Base-by-base conservation (phyloP, 2,113 vertebrate genomes). In the Aythya baeri region DNA sequence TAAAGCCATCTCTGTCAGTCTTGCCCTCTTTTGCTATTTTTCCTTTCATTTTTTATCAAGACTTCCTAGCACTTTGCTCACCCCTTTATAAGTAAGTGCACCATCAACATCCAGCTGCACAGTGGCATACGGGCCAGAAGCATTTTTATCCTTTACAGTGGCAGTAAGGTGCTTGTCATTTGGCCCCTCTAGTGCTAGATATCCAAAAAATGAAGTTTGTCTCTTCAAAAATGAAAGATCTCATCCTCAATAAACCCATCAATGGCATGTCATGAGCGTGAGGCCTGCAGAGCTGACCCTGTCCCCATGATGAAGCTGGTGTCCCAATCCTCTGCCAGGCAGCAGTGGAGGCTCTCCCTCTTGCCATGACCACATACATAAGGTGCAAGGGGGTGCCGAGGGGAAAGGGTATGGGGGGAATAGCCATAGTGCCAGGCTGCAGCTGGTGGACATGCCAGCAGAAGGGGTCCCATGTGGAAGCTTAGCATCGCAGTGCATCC, bases 161-260 rank as follows among this genome's bases (percentile, higher is more conserved):
- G 36, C 71, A 75, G 41, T 4, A 46, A 61, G 41, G 46, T 22
- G 18, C 8, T 58, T 68, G 32, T 6, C 4, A 17, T 61, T 61
- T 72, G 27, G 79, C 7, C 49, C 6, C 25, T 79, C 38, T 57
- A n/a, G 31, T 49, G 22, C 36, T 38, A 59, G 63, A 29, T 6
- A 18, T 50, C 13, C 12, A 55, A 82, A 75, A 59, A 25, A 1
- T n/a, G 75, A 41, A 72, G 38, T 5, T 54, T 73, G 15, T 38
- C 27, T 73, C 31, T n/a, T 68, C 20, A 52, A 54, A 52, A 63
- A 7, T 0, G 0, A 44, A 31, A 88, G 31, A 16, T 6, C 29
- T 15, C 43, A 26, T 5, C 36, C 46, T 71, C 0, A 0, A 10
- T 25, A 6, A 1, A 3, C 29, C 23, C 6, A 3, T 31, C 59